These are phyloP conservation scores for Allacma fusca DNA, from an alignment of 2,888 invertebrate genomes.

Conservation along the genomic window DNA sequence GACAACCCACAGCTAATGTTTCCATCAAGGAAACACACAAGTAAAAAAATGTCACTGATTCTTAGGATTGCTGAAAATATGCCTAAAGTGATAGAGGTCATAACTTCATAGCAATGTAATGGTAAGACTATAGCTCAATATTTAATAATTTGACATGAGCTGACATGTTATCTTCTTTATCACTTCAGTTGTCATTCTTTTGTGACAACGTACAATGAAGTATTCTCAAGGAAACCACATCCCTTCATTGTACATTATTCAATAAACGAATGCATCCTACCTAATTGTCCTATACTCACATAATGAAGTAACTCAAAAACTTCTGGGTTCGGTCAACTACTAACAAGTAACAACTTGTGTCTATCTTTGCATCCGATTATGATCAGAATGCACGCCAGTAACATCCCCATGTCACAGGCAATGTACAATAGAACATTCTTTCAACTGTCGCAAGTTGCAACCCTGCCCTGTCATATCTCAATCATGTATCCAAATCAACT, in stretches of 20 bases:
- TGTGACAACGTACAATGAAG: conserved; percentile 52
- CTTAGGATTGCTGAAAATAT: no score
- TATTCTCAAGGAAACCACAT: conserved; percentile 56
- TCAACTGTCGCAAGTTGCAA: conserved; percentile 24
- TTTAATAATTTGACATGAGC: conserved; percentile 60
- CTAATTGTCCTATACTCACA: conserved; percentile 10
- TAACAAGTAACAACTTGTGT: conserved; percentile 23
- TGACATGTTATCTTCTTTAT: conserved; percentile 61
- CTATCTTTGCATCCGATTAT: conserved; percentile 21
- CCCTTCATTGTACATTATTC: conserved; percentile 53
- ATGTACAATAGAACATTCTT: conserved; percentile 17
- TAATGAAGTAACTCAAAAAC: conserved; percentile 1
- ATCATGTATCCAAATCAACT: conserved; percentile 17
- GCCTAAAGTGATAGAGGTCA: neutral
- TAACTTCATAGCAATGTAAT: neutral
- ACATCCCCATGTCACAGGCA: conserved; percentile 22
- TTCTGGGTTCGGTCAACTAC: conserved; percentile 5
- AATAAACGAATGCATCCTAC: neutral
- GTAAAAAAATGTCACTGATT: no score
- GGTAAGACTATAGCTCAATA: conserved; percentile 16
- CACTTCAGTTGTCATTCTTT: conserved; percentile 60
- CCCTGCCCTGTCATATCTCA: conserved; percentile 28
- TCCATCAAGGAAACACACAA: no score
- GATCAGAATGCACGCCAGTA: conserved; percentile 21
- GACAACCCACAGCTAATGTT: no score